Percentiles rank a stretch among this genome's conserved stretches.
Evolutionary conservation across 2,888 invertebrate species (phyloP).

Genomic region (Caenorhabditis sp.): DNA sequence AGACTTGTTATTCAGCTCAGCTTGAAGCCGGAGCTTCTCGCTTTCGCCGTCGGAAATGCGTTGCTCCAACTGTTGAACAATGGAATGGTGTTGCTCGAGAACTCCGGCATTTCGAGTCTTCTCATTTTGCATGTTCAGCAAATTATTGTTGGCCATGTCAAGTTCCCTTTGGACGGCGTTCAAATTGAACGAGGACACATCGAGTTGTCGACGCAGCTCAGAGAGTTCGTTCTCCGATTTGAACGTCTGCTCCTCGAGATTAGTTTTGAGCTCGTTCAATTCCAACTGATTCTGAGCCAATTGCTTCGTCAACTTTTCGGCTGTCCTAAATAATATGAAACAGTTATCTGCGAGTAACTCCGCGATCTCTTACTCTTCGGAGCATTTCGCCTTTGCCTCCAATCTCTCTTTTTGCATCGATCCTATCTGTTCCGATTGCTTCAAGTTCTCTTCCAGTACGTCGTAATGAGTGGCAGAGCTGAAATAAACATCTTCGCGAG

Average conservation of each 20-base stretch:
- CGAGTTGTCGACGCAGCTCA: slow-evolving; percentile 36
- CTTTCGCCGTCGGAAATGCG: slow-evolving; percentile 23
- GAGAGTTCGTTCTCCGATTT: slow-evolving; percentile 22
- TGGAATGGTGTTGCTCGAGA: slow-evolving; percentile 23
- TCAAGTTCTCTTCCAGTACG: slow-evolving; percentile 61
- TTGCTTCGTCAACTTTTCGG: slow-evolving; percentile 20
- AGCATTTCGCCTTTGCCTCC: slow-evolving; percentile 36
- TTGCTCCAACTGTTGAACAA: slow-evolving; percentile 28
- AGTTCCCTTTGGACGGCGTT: slow-evolving; percentile 18
- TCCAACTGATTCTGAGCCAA: slow-evolving; percentile 22
- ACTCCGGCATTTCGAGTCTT: not conserved
- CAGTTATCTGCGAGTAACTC: too few species aligned
- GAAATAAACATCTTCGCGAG: not conserved
- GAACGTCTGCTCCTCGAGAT: slow-evolving; percentile 13
- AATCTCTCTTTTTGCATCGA: slow-evolving; percentile 57
- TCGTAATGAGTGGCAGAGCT: slow-evolving; percentile 45
- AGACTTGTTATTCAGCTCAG: slow-evolving; percentile 27
- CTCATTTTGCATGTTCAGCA: slow-evolving; percentile 17
- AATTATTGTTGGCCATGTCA: slow-evolving; percentile 9
- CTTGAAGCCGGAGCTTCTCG: slow-evolving; percentile 9
- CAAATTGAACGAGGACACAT: slow-evolving; percentile 26
- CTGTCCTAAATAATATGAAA: too few species aligned
- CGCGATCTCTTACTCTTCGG: slow-evolving; percentile 36
- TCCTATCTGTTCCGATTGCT: slow-evolving; percentile 57
- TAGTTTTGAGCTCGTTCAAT: slow-evolving; percentile 10